Base-by-base conservation (phyloP, 2,797 vertebrate species). In the Sternarchorhynchus goeldii region DNA sequence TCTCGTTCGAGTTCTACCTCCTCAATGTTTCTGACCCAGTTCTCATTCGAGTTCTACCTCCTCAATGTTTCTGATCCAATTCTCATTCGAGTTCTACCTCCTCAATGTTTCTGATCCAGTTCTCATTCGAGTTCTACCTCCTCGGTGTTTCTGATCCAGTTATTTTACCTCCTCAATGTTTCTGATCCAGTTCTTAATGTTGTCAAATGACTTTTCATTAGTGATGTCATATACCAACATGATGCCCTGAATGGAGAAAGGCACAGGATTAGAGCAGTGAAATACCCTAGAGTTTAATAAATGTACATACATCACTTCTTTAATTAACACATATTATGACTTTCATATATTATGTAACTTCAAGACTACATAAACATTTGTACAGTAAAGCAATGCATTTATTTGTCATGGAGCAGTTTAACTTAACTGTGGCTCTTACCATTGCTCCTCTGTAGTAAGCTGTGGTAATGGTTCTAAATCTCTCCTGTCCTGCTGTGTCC, bases 81-180 rank as follows among this genome's bases (percentile, higher is more conserved):
- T 99, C 88, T 96, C 12, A 50, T 12, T 50, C 8, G 0, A 10
- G 10, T 14, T 50, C 45, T 50, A 10, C 45, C 95, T 98, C 96
- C 89, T 99, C 97, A 85, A 99, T 99, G 88, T 99, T 99, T 88
- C 97, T 93, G 85, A 98, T 99, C 97, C 97, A 99, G 88, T 99
- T 99, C 88, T 96, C 97, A 80, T 25, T 25, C 25, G 29, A 4
- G 1, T 41, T 16, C 70, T 1, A 58, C 58, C n/a, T 73, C 65
- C 32, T 63, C 90, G 1, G 25, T 25, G 25, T 25, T 25, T 25
- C 25, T 25, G 25, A 25, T 25, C 25, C 25, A 25, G 25, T 25
- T 25, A 25, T 25, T 25, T 89, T 85, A 96, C 97, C 95, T 98
- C 96, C 89, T 99, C 97, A 85, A 99, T 99, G 88, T 99, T 99